Conservation (phyloP, 2,888 invertebrate genomes). For the Drosophila ustulata region DNA sequence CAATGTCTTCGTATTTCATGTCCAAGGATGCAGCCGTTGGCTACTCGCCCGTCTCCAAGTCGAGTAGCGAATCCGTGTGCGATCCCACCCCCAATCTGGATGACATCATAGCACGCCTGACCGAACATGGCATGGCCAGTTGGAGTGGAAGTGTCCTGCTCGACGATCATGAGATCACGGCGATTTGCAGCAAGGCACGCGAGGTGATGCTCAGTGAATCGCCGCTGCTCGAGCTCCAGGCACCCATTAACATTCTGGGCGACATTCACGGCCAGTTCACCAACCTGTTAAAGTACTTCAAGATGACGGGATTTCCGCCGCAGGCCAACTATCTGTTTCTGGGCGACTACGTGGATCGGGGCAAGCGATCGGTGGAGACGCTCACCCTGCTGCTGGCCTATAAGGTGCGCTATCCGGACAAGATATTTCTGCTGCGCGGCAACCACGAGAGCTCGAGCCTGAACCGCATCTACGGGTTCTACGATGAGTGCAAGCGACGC, state of each 20-base stretch:
- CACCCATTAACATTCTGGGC: conserved; percentile 98
- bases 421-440: conserved; percentile 96
- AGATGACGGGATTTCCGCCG: conserved; percentile 98
- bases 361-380: conserved; percentile 97
- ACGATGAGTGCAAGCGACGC: conserved; percentile 96
- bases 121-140: conserved; percentile 85
- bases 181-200: conserved; percentile 96
- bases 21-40: conserved; percentile 18
- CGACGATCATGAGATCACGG: conserved; percentile 98
- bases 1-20: conserved; percentile 28
- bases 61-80: neutral
- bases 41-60: neutral
- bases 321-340: conserved; percentile 98
- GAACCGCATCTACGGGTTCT: conserved; percentile 98
- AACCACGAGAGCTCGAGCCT: conserved; percentile 99
- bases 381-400: conserved; percentile 97
- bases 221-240: conserved; percentile 97
- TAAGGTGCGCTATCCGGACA: conserved; percentile 99
- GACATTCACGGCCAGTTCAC: conserved; percentile 99
- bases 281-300: conserved; percentile 97
- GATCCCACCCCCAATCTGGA: conserved; percentile 43
- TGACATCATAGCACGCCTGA: conserved; percentile 46
- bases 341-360: conserved; percentile 89
- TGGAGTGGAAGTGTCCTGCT: conserved; percentile 95
- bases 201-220: conserved; percentile 99